Percentiles rank a stretch among this genome's conserved stretches.
Evolutionary conservation across 2,113 vertebrate genomes (phyloP).

Genomic region (Oxygymnocypris stewartii): DNA sequence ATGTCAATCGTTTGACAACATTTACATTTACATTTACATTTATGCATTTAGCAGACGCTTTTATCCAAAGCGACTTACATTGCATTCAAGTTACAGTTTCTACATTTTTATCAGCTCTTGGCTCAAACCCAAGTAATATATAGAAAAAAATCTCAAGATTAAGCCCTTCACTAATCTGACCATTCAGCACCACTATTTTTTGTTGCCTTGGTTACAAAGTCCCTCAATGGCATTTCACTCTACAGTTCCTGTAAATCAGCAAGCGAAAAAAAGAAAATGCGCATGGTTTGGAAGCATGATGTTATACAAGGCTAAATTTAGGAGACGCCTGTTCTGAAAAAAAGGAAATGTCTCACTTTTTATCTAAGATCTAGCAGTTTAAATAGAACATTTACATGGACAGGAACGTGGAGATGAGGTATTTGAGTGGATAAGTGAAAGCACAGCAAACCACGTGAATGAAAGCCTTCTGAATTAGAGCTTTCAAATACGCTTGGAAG

Average conservation of each 20-base stretch:
- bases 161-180: conserved; percentile 71
- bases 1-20: neutral
- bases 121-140: conserved; percentile 39
- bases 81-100: too few species aligned
- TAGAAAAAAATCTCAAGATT: conserved; percentile 55
- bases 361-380: conserved; percentile 47
- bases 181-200: conserved; percentile 70
- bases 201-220: conserved; percentile 79
- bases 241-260: conserved; percentile 60
- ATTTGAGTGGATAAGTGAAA: conserved; percentile 43
- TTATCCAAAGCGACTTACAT: too few species aligned
- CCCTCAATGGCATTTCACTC: conserved; percentile 66
- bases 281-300: conserved; percentile 56
- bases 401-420: conserved; percentile 50
- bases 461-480: conserved; percentile 44
- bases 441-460: conserved; percentile 20
- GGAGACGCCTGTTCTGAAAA: conserved; percentile 42
- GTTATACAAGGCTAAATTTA: conserved; percentile 65
- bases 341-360: conserved; percentile 49
- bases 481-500: conserved; percentile 34
- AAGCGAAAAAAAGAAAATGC: conserved; percentile 45
- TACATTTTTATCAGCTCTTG: too few species aligned
- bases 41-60: too few species aligned
- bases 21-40: too few species aligned
- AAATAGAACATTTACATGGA: conserved; percentile 55